A percentile compares a stretch with the other conserved stretches of the same genome.
phyloP scores from a whole-genome alignment of 2,113 vertebrate species.

The Stigmatopora nigra region DNA sequence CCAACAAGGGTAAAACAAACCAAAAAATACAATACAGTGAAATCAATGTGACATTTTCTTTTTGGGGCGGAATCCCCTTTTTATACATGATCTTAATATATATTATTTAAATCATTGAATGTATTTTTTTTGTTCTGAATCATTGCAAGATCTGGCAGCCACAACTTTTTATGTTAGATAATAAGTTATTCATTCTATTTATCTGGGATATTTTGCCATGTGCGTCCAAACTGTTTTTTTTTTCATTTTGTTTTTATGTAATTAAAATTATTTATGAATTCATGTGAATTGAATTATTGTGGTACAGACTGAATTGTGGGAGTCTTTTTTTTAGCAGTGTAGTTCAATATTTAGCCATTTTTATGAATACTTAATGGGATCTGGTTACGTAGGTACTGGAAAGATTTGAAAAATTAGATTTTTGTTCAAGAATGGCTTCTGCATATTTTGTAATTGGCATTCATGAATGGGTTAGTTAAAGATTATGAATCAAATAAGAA shows the following conservation, averaged over 20 bases:
- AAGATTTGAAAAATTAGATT: background rate
- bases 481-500: background rate
- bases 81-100: too few species aligned
- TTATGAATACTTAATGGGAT: background rate
- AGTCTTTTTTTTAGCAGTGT: background rate
- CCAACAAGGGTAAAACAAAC: background rate
- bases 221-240: too few species aligned
- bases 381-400: background rate
- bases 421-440: background rate
- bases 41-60: too few species aligned
- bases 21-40: background rate
- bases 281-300: background rate
- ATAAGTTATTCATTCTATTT: too few species aligned
- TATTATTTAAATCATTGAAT: too few species aligned
- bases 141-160: too few species aligned
- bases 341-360: background rate
- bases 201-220: too few species aligned
- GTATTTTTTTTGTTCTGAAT: too few species aligned
- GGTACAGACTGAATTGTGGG: background rate
- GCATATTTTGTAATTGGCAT: background rate
- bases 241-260: background rate
- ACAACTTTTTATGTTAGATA: too few species aligned
- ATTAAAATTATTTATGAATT: background rate
- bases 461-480: background rate
- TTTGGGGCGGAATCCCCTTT: too few species aligned